phyloP scores from a whole-genome alignment of 1,140 invertebrate genomes.

The Danaus plexippus region DNA sequence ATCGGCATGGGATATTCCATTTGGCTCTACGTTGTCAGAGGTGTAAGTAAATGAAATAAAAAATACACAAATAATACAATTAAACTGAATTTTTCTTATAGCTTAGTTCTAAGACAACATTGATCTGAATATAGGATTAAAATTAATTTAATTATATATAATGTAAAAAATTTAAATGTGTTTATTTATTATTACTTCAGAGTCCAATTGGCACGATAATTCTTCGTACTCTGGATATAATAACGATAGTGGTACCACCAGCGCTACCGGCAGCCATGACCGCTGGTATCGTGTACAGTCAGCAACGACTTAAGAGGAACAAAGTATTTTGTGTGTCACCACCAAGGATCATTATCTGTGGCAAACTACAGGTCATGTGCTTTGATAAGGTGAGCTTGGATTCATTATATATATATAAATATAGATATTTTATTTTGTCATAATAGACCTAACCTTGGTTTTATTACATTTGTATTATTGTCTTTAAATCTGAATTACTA shows the following conservation, averaged over 20 bases:
- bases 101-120: too few relatives aligned
- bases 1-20: conserved; percentile 73
- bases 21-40: conserved; percentile 71
- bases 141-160: too few relatives aligned
- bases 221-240: conserved; percentile 85
- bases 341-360: conserved; percentile 88
- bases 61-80: neutral
- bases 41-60: conserved; percentile 53
- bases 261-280: conserved; percentile 96
- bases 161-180: neutral
- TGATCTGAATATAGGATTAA: too few relatives aligned
- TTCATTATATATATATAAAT: neutral
- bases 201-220: conserved; percentile 65
- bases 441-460: too few relatives aligned
- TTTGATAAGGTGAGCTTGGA: conserved; percentile 87
- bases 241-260: conserved; percentile 96
- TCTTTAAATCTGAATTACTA: too few relatives aligned
- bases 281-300: conserved; percentile 86
- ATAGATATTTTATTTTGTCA: too few relatives aligned
- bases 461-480: too few relatives aligned
- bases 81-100: too few relatives aligned
- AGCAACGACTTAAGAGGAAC: conserved; percentile 82
- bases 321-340: conserved; percentile 94
- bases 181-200: conserved; percentile 28
- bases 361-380: conserved; percentile 93